Base-by-base conservation (phyloP, 2,113 vertebrate genomes). In the Scatophagus argus region DNA sequence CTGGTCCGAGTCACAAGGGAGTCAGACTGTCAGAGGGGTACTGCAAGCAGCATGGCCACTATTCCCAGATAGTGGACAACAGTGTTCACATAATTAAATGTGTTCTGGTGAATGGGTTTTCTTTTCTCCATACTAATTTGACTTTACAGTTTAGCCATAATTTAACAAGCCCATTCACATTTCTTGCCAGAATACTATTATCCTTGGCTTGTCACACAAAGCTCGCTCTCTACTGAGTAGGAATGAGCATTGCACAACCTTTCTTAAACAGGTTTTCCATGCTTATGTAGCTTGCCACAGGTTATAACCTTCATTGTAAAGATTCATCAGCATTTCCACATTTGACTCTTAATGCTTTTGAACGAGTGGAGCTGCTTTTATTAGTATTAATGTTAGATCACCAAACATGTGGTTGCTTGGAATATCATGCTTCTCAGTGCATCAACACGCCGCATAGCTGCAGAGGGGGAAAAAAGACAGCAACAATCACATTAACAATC, bases 321-420 rank as follows among this genome's bases (percentile, higher is more conserved):
- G n/a, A 59, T 65, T 56, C 32, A 36, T 41, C n/a, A n/a, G n/a
- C n/a, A 47, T 83, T 63, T 59, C 34, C 29, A 52, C 46, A 71
- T 43, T 39, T 62, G n/a, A 43, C 38, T 73, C 34, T 38, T 77
- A 29, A 49, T 65, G 36, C 46, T n/a, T n/a, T n/a, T n/a, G n/a
- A n/a, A n/a, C n/a, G 21, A 78, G 62, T 27, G 39, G 43, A n/a
- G 47, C 23, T 74, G 25, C 43, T 41, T 67, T 54, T 71, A 46
- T 74, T n/a, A n/a, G 55, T 47, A 72, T 66, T 77, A 71, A 79
- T 81, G 73, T 64, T 34, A 43, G 49, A 52, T 77, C 21, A 41
- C n/a, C 74, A 70, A 66, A 77, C 66, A 80, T 77, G 25, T 41
- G 39, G 59, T 31, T 66, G 52, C 72, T 60, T 63, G 31, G 41